phyloP scores from a whole-genome alignment of 2,113 vertebrate species.

The Oryzias celebensis region DNA sequence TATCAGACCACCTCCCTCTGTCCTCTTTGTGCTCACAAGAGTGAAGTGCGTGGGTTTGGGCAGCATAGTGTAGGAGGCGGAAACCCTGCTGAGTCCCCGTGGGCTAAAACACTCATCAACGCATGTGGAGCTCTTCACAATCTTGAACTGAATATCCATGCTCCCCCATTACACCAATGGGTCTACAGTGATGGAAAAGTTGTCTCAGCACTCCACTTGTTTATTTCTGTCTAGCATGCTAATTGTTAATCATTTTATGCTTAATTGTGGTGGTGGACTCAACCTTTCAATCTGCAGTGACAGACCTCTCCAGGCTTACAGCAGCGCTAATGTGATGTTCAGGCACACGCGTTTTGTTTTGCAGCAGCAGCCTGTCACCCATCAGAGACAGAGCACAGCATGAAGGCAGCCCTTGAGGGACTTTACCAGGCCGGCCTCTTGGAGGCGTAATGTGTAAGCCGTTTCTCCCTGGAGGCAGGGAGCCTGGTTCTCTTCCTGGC shows the following conservation, averaged over 20 bases:
- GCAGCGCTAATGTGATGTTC: slow-evolving; percentile 64
- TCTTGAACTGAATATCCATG: slow-evolving; percentile 57
- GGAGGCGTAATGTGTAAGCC: slow-evolving; percentile 62
- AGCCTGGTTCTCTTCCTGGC: slow-evolving; percentile 58
- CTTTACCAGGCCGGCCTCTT: slow-evolving; percentile 62
- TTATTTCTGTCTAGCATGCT: slow-evolving; percentile 52
- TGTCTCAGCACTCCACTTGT: slow-evolving; percentile 50
- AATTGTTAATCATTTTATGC: slow-evolving; percentile 70
- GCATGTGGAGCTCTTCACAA: slow-evolving; percentile 71
- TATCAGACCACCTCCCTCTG: slow-evolving; percentile 55
- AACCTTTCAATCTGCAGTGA: slow-evolving; percentile 54
- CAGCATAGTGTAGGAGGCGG: slow-evolving; percentile 70
- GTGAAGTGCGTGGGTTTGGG: slow-evolving; percentile 71
- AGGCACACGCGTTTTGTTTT: slow-evolving; percentile 53
- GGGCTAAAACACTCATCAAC: slow-evolving; percentile 73
- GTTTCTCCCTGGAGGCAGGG: slow-evolving; percentile 59
- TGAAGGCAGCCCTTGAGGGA: slow-evolving; percentile 65
- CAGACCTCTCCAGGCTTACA: slow-evolving; percentile 60
- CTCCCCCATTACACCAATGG: slow-evolving; percentile 47
- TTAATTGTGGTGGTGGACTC: slow-evolving; percentile 64
- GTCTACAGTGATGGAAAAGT: slow-evolving; percentile 38
- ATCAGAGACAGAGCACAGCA: slow-evolving; percentile 61
- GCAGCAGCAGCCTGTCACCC: slow-evolving; percentile 42
- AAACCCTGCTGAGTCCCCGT: slow-evolving; percentile 70
- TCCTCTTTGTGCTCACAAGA: slow-evolving; percentile 53